phyloP scores from a whole-genome alignment of 1,140 invertebrate species.

The Phymorhynchus buccinoides region DNA sequence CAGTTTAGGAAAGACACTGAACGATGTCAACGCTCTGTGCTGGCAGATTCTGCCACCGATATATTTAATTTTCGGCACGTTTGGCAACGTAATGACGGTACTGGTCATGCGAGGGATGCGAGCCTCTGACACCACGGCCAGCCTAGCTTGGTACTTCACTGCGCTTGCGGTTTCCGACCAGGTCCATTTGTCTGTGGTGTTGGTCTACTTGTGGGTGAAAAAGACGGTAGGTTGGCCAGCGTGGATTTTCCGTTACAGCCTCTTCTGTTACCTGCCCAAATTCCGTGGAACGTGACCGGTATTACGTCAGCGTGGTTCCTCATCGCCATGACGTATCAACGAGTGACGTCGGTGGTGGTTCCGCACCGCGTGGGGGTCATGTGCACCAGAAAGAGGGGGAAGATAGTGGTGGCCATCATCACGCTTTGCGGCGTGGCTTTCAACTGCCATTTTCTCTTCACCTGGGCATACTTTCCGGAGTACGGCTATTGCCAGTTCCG shows the following conservation, averaged over 20 bases:
- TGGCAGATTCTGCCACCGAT: not conserved
- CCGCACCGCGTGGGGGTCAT: conserved; percentile 5
- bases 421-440: not conserved
- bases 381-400: not conserved
- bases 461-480: not conserved
- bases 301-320: conserved; percentile 23
- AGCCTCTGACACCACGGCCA: not conserved
- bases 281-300: not conserved
- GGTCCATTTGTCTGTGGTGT: not conserved
- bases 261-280: not conserved
- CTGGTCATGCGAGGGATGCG: not conserved
- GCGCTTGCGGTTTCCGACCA: conserved; percentile 21
- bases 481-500: not conserved
- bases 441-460: not conserved
- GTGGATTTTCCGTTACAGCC: not conserved
- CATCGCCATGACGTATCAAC: conserved; percentile 12
- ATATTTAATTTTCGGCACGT: not conserved
- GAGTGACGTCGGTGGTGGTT: conserved; percentile 7
- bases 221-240: not conserved
- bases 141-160: not conserved
- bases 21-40: not conserved
- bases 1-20: too few species aligned
- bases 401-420: not conserved
- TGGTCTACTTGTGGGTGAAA: not conserved
- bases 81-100: conserved; percentile 21